Conservation (phyloP, 2,113 vertebrate species). For the Diadophis punctatus region DNA sequence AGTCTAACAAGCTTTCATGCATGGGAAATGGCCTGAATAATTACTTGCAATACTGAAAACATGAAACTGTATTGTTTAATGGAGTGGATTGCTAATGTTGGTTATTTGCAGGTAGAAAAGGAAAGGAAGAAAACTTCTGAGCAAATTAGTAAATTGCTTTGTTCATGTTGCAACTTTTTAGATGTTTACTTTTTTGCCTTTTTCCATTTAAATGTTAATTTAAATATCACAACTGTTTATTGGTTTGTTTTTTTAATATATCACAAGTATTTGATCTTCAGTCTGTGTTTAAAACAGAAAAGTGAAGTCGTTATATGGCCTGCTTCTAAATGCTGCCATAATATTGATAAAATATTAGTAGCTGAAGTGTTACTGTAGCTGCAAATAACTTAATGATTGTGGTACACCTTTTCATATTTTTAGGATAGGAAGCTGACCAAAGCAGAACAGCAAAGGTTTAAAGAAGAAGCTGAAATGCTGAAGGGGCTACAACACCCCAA, state of each 20-base stretch:
- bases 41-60: not conserved
- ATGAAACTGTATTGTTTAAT: not conserved
- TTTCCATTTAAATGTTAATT: not conserved
- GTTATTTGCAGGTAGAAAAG: not conserved
- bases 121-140: not conserved
- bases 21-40: not conserved
- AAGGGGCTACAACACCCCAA: conserved; percentile 93
- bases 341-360: not conserved
- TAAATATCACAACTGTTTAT: not conserved
- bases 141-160: not conserved
- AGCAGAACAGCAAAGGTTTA: conserved; percentile 88
- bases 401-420: conserved; percentile 25
- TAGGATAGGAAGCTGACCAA: conserved; percentile 93
- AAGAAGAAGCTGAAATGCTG: conserved; percentile 93
- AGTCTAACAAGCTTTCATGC: not conserved
- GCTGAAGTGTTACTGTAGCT: not conserved
- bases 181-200: not conserved
- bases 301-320: not conserved
- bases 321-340: not conserved
- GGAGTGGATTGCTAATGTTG: not conserved
- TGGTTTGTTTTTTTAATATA: not conserved
- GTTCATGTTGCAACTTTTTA: not conserved
- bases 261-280: not conserved
- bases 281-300: not conserved
- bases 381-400: not conserved